phyloP scores from a whole-genome alignment of 2,797 vertebrate species.

The Acestrorhynchus altus region DNA sequence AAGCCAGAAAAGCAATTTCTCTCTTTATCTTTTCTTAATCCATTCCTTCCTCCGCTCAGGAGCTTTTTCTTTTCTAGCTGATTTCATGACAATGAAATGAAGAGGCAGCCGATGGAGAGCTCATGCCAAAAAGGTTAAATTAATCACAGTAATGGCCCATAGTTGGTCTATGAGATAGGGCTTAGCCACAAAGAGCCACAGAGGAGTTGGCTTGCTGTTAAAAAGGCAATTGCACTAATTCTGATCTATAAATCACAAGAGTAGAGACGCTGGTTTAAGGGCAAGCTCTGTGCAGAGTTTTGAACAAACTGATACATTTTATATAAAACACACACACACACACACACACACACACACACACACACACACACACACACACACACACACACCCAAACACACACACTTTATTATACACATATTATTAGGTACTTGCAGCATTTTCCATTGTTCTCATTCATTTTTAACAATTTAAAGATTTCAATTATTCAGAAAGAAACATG shows the following conservation, averaged over 20 bases:
- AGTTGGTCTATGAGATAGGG: constrained; percentile 23
- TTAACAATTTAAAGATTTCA: too few species aligned
- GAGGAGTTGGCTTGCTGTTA: background rate
- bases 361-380: too few species aligned
- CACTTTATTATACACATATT: too few species aligned
- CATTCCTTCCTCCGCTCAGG: background rate
- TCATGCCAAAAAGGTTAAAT: constrained; percentile 72
- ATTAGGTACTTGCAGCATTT: too few species aligned
- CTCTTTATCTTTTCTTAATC: constrained; percentile 1
- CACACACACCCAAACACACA: too few species aligned
- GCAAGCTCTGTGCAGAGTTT: background rate
- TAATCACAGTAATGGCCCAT: constrained; percentile 69
- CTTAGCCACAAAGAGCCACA: background rate
- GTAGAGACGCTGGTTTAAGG: background rate
- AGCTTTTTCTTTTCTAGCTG: constrained; percentile 60
- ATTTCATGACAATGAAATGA: constrained; percentile 69
- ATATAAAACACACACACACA: too few species aligned
- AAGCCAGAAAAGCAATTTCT: constrained; percentile 4
- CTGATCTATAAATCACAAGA: background rate
- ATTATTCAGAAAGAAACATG: too few species aligned
- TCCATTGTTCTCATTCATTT: too few species aligned
- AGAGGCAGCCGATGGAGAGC: constrained; percentile 45
- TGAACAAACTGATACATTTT: background rate
- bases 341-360: too few species aligned
- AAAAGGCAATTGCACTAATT: background rate